Evolutionary conservation across 2,888 invertebrate genomes (phyloP).

Genomic region (Brachynemurus nebulosus): DNA sequence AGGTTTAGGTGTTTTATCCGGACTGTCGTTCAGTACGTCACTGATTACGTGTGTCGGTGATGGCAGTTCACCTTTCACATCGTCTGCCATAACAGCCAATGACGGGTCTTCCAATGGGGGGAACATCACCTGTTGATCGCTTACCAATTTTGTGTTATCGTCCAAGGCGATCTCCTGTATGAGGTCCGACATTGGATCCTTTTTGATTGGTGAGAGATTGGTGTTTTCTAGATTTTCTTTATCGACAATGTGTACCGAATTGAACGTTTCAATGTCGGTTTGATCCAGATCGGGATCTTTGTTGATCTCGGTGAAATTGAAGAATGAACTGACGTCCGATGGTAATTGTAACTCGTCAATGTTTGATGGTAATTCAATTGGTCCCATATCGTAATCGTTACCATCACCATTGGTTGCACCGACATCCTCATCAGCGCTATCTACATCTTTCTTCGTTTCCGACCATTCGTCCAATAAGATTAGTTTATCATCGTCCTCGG

Average conservation of each 20-base stretch:
- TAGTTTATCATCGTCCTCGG: neutral
- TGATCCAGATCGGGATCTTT: neutral
- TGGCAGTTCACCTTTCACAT: too few species aligned
- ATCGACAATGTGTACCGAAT: neutral
- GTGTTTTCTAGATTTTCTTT: neutral
- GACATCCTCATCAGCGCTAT: neutral
- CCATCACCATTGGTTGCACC: neutral
- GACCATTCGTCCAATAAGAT: neutral
- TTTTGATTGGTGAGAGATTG: slow-evolving; percentile 7
- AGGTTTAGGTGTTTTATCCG: too few species aligned
- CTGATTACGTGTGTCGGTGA: too few species aligned
- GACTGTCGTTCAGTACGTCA: too few species aligned
- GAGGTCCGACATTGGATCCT: too few species aligned
- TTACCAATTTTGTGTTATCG: too few species aligned
- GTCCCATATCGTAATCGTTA: neutral
- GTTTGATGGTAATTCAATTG: slow-evolving; percentile 8
- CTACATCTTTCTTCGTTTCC: neutral
- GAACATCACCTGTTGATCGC: too few species aligned
- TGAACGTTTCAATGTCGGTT: neutral
- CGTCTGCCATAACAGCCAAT: too few species aligned
- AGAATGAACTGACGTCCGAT: slow-evolving; percentile 6
- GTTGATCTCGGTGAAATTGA: slow-evolving; percentile 9
- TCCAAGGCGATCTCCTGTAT: too few species aligned
- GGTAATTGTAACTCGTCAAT: slow-evolving; percentile 8
- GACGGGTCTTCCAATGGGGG: too few species aligned